A percentile compares a stretch with the other conserved stretches of the same genome.
Evolutionary conservation across 2,888 invertebrate genomes (phyloP).

Genomic region (Caenorhabditis wallacei): DNA sequence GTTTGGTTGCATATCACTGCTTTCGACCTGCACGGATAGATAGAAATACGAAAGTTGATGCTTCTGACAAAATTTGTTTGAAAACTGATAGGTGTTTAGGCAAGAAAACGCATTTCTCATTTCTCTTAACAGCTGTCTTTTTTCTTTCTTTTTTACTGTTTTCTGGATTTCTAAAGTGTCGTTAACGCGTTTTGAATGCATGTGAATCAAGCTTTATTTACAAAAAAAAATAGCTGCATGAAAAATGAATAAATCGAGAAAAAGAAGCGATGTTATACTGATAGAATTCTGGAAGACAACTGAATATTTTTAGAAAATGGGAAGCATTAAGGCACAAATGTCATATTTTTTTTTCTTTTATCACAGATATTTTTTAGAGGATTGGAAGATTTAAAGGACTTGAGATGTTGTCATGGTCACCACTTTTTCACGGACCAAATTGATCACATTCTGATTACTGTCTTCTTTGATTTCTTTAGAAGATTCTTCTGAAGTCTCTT

Average conservation of each 20-base stretch:
- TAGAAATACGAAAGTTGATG: not conserved
- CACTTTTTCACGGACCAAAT: constrained; percentile 58
- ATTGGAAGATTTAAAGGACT: constrained; percentile 18
- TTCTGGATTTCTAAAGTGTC: not conserved
- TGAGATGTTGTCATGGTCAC: constrained; percentile 52
- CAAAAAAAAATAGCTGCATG: constrained; percentile 48
- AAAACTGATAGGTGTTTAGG: constrained; percentile 55
- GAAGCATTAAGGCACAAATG: constrained; percentile 37
- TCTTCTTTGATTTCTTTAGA: constrained; percentile 58
- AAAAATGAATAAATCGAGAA: constrained; percentile 34
- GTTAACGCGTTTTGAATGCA: not conserved
- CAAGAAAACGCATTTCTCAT: constrained; percentile 9
- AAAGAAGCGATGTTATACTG: constrained; percentile 11
- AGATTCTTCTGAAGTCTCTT: constrained; percentile 9
- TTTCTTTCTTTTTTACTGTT: constrained; percentile 12
- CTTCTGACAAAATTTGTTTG: constrained; percentile 51
- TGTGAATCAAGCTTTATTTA: constrained; percentile 53
- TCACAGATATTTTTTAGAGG: constrained; percentile 22
- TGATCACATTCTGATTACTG: constrained; percentile 71
- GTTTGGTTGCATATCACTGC: constrained; percentile 50
- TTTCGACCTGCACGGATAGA: not conserved
- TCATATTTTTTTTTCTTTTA: constrained; percentile 18
- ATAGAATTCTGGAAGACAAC: not conserved
- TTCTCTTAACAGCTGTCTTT: constrained; percentile 32
- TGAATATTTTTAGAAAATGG: constrained; percentile 4